Base-by-base conservation (phyloP, 1,140 invertebrate genomes). In the Notospermus geniculatus region DNA sequence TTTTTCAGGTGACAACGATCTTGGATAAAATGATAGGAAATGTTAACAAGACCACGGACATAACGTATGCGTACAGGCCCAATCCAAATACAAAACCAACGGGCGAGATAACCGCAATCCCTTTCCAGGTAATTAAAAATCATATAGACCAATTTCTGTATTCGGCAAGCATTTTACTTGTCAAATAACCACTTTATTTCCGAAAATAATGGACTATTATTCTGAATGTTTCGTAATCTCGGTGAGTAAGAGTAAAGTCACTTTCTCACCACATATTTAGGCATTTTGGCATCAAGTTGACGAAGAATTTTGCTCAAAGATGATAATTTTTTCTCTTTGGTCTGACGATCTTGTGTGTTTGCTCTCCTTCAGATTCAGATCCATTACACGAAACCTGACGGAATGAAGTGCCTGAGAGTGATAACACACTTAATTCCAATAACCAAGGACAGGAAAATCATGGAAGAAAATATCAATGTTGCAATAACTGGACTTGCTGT, bases 121-220 rank as follows among this genome's bases (percentile, higher is more conserved):
- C 75, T 57, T 77, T 77, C 63, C 75, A 77, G 67, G 75, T 77
- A 45, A 23, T n/a, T n/a, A n/a, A n/a, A n/a, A n/a, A n/a, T n/a
- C n/a, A n/a, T n/a, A n/a, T n/a, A n/a, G n/a, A n/a, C n/a, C n/a
- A n/a, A n/a, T n/a, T n/a, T n/a, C n/a, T n/a, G n/a, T n/a, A n/a
- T n/a, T n/a, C n/a, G n/a, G n/a, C n/a, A n/a, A n/a, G n/a, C n/a
- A n/a, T n/a, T n/a, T n/a, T n/a, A n/a, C n/a, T n/a, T n/a, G n/a
- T n/a, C n/a, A n/a, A n/a, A n/a, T n/a, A n/a, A n/a, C n/a, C n/a
- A n/a, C n/a, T n/a, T n/a, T n/a, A n/a, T n/a, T n/a, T n/a, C n/a
- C n/a, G n/a, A n/a, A n/a, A n/a, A n/a, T n/a, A n/a, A n/a, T n/a
- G n/a, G n/a, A n/a, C n/a, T n/a, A n/a, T n/a, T n/a, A n/a, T n/a